Percentiles rank a stretch among this genome's conserved stretches.
phyloP scores from a whole-genome alignment of 1,140 invertebrate genomes.

The Stegodyphus mimosarum region DNA sequence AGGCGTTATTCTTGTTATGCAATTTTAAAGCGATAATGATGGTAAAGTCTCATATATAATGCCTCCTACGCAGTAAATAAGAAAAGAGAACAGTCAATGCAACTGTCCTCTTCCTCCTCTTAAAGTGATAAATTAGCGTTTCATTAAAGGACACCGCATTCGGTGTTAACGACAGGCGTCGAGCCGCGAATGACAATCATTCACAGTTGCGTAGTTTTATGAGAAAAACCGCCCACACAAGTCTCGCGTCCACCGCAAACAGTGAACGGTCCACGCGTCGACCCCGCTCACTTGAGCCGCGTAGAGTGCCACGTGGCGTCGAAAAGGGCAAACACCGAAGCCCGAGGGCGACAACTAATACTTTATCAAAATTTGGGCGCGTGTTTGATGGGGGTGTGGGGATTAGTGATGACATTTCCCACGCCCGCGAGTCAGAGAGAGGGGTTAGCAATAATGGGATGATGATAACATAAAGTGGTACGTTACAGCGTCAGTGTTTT shows the following conservation, averaged over 20 bases:
- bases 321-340: neutral
- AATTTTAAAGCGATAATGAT: too few relatives aligned
- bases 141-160: too few relatives aligned
- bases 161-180: too few relatives aligned
- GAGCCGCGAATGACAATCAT: neutral
- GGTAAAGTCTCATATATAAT: too few relatives aligned
- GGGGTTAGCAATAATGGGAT: neutral
- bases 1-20: too few relatives aligned
- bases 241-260: neutral
- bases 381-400: neutral
- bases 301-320: neutral
- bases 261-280: neutral
- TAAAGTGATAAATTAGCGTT: too few relatives aligned
- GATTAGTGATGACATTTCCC: slow-evolving; percentile 9
- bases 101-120: too few relatives aligned
- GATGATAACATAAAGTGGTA: neutral
- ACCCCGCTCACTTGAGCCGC: too few relatives aligned
- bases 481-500: neutral
- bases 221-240: neutral
- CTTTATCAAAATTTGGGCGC: slow-evolving; percentile 7
- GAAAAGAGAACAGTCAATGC: too few relatives aligned
- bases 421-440: neutral
- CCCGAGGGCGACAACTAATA: slow-evolving; percentile 1
- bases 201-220: neutral
- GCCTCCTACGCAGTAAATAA: too few relatives aligned